A percentile compares a stretch with the other conserved stretches of the same genome.
Evolutionary conservation across 2,113 vertebrate genomes (phyloP).

Genomic region (Sterrhoptilus dennistouni): DNA sequence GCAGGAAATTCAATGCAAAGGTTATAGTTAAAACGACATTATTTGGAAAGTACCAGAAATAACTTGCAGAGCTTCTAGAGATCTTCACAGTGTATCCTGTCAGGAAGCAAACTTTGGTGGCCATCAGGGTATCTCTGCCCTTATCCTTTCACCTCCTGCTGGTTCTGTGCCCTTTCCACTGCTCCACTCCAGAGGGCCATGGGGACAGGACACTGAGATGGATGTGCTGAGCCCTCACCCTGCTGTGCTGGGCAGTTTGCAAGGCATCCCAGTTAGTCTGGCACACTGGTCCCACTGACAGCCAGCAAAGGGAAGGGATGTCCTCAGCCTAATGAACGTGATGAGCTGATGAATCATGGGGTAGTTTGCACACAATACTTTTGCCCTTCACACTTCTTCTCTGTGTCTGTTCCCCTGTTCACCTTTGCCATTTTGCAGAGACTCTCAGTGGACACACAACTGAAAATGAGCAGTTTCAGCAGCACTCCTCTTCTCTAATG

Average conservation of each 20-base stretch:
- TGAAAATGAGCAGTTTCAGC: background rate
- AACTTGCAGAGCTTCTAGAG: background rate
- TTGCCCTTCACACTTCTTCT: background rate
- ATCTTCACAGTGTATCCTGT: background rate
- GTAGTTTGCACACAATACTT: background rate
- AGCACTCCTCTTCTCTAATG: background rate
- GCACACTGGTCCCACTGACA: background rate
- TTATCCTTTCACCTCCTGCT: background rate
- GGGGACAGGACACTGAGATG: accelerated
- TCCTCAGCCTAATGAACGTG: background rate
- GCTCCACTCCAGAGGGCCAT: background rate
- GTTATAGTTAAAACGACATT: slow-evolving; percentile 57
- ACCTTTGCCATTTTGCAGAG: background rate
- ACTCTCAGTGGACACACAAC: background rate
- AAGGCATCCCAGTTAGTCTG: background rate
- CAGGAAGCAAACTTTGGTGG: background rate
- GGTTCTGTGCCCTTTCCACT: background rate
- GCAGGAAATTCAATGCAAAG: slow-evolving; percentile 66
- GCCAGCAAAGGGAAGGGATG: background rate
- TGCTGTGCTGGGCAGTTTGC: background rate
- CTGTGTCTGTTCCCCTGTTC: background rate
- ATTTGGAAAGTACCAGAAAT: slow-evolving; percentile 65
- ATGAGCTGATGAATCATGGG: accelerated
- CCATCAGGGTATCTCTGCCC: background rate
- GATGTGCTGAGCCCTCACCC: background rate